Base-by-base conservation (phyloP, 2,113 vertebrate genomes). In the Oreotrochilus melanogaster region DNA sequence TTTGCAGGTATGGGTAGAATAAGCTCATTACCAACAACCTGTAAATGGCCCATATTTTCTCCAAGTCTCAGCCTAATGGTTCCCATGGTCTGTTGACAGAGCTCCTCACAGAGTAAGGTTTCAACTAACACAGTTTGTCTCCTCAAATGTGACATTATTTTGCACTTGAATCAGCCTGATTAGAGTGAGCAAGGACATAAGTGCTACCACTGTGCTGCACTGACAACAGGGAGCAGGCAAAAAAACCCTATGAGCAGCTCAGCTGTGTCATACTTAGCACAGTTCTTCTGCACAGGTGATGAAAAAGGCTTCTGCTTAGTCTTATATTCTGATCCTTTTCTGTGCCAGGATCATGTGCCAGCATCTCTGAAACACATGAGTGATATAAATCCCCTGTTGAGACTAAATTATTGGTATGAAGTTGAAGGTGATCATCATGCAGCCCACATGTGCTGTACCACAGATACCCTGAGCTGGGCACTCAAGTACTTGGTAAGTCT, bases 361-460 rank as follows among this genome's bases (percentile, higher is more conserved):
- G 37, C 30, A 4, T 14, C 62, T 64, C 58, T 35, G 61, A 62
- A 86, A 69, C 33, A 30, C 0, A 2, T 0, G 1, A 60, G 17
- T 47, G 30, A 30, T 39, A 11, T 31, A 72, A 67, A 78, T 42
- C 13, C 21, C 10, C 23, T 35, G 2, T 33, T 57, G 13, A 39
- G n/a, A 30, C 22, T 71, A 6, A 72, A 58, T 8, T 48, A n/a
- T 4, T 21, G 8, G 14, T 69, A 42, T 11, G 48, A 76, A 73
- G 22, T 19, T 66, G 37, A 37, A 62, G 65, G 48, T 61, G 67
- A 67, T 18, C 11, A 14, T 39, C 67, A 28, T 7, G 30, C 43
- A 42, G n/a, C 28, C 35, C 0, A 0, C 14, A 9, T 5, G 13
- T 35, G 31, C 11, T 66, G 28, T n/a, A 58, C 53, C 28, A 27